Conservation (phyloP, 2,113 vertebrate species). For the Podocnemis expansa region DNA sequence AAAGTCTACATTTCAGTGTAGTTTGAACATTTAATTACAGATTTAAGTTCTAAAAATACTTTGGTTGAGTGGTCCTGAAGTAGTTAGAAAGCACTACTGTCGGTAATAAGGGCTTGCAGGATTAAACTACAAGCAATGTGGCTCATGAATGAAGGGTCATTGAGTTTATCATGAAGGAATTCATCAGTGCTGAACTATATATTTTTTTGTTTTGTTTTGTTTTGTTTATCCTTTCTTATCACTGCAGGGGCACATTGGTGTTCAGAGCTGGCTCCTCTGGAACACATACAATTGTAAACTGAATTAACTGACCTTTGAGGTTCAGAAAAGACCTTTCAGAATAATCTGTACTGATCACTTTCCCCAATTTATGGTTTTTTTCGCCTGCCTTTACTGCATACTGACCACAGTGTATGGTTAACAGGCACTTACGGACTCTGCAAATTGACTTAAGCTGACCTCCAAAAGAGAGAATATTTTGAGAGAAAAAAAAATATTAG, state of each 20-base stretch:
- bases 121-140: neutral
- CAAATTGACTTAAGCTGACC: slow-evolving; percentile 65
- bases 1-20: neutral
- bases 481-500: slow-evolving; percentile 58
- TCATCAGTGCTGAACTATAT: slow-evolving; percentile 45
- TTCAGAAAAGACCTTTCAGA: slow-evolving; percentile 39
- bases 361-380: slow-evolving; percentile 27
- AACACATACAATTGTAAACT: slow-evolving; percentile 46
- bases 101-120: neutral
- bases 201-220: slow-evolving; percentile 41
- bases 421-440: slow-evolving; percentile 30
- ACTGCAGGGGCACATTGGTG: slow-evolving; percentile 49
- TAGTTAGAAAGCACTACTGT: neutral
- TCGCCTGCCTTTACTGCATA: slow-evolving; percentile 29
- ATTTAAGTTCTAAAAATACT: neutral
- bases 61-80: neutral
- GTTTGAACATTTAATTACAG: neutral
- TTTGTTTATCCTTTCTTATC: slow-evolving; percentile 58
- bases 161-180: slow-evolving; percentile 45
- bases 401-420: neutral
- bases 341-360: slow-evolving; percentile 61
- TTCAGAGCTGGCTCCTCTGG: slow-evolving; percentile 34
- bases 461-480: slow-evolving; percentile 51
- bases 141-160: slow-evolving; percentile 38
- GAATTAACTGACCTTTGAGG: slow-evolving; percentile 54